Evolutionary conservation across 1,140 invertebrate species (phyloP).

Genomic region (Oncopodura yosiiana): DNA sequence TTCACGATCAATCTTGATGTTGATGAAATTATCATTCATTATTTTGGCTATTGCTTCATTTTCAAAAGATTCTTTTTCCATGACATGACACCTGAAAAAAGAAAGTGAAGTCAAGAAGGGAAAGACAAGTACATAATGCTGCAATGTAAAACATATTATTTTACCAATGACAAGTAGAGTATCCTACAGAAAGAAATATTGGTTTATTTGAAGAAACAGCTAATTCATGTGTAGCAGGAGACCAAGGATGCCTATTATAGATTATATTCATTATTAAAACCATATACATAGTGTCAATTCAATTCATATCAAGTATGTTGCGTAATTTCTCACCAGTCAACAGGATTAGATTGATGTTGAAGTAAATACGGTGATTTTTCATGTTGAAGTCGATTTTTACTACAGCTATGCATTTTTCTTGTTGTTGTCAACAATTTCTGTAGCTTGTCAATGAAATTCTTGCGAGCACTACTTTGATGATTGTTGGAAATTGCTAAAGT

Average conservation of each 20-base stretch:
- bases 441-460: too few relatives aligned
- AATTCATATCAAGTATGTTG: background rate
- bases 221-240: constrained; percentile 74
- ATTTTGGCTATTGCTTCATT: constrained; percentile 66
- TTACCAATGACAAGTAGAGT: constrained; percentile 95
- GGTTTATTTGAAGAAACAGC: constrained; percentile 73
- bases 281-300: background rate
- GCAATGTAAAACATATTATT: too few relatives aligned
- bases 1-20: constrained; percentile 90
- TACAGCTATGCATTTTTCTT: too few relatives aligned
- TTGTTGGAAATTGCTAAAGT: too few relatives aligned
- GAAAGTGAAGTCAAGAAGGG: too few relatives aligned
- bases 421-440: too few relatives aligned
- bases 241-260: constrained; percentile 75
- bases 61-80: constrained; percentile 59
- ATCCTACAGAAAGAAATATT: constrained; percentile 89
- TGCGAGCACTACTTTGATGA: too few relatives aligned
- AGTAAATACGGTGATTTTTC: constrained; percentile 86
- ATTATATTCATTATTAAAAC: too few relatives aligned
- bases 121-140: too few relatives aligned
- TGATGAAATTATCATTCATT: constrained; percentile 81
- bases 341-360: constrained; percentile 90
- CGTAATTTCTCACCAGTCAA: constrained; percentile 58
- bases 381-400: constrained; percentile 63
- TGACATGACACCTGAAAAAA: constrained; percentile 34